phyloP scores from a whole-genome alignment of 1,140 invertebrate genomes.

The Drosophila pallidifrons region DNA sequence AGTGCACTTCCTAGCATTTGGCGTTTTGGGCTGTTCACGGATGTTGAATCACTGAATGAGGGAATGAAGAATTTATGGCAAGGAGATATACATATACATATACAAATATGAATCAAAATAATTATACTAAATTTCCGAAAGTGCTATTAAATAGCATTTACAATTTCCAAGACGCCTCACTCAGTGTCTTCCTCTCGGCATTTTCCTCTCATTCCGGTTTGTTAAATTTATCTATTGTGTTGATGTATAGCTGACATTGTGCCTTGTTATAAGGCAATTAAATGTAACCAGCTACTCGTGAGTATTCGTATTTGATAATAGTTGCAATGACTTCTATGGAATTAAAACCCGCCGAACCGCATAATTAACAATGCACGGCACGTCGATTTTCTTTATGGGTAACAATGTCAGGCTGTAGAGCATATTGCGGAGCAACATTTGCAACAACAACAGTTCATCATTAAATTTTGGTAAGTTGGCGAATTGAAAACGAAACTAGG shows the following conservation, averaged over 20 bases:
- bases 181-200: conserved; percentile 13
- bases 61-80: no score
- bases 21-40: no score
- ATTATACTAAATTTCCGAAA: neutral
- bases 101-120: no score
- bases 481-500: conserved; percentile 49
- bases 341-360: conserved; percentile 67
- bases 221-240: conserved; percentile 52
- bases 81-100: no score
- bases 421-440: conserved; percentile 32
- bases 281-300: conserved; percentile 20
- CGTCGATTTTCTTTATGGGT: conserved; percentile 39
- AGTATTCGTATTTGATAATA: conserved; percentile 46
- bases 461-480: conserved; percentile 16
- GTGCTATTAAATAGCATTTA: neutral
- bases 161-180: neutral
- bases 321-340: conserved; percentile 59
- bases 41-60: no score
- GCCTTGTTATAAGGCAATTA: conserved; percentile 49
- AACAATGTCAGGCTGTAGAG: conserved; percentile 17
- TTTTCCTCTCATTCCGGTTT: conserved; percentile 51
- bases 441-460: conserved; percentile 13
- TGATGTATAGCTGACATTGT: conserved; percentile 54
- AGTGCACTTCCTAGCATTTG: no score
- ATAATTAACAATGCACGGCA: conserved; percentile 69